These are phyloP conservation scores for Cepphus grylle DNA, from an alignment of 2,113 vertebrate genomes.

Conservation along the genomic window DNA sequence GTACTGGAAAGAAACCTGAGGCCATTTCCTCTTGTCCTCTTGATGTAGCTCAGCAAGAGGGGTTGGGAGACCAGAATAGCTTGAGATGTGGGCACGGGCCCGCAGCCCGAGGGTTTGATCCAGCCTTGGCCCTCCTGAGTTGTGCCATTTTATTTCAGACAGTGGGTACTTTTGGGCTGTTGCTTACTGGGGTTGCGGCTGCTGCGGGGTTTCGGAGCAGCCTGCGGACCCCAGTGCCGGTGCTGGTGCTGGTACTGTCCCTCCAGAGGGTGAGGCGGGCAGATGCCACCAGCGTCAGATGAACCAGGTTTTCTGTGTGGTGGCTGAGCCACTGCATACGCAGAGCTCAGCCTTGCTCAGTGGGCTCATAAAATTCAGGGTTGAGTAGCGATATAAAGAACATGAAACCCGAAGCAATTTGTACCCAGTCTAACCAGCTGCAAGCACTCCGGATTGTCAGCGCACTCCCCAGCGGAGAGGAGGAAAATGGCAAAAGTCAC, in stretches of 20 bases:
- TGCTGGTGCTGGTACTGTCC: neutral
- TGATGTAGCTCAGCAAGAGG: neutral
- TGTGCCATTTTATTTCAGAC: neutral
- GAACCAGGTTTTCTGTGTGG: neutral
- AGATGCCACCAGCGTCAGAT: neutral
- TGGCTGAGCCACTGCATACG: neutral
- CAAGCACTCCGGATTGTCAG: neutral
- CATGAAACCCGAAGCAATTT: neutral
- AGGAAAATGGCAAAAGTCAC: neutral
- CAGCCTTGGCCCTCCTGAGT: neutral
- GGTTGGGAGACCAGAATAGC: neutral
- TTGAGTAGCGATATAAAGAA: neutral
- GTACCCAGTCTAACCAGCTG: neutral
- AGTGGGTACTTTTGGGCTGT: neutral
- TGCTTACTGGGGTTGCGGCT: neutral
- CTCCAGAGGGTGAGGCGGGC: neutral
- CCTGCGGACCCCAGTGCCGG: neutral
- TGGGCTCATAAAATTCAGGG: neutral
- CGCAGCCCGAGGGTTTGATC: neutral
- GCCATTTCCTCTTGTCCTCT: neutral
- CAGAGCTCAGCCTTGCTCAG: neutral
- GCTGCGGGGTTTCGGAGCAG: neutral
- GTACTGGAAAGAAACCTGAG: no score
- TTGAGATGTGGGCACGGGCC: rapidly evolving
- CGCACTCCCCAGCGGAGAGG: neutral